phyloP scores from a whole-genome alignment of 2,113 vertebrate species.

The Turnix velox region DNA sequence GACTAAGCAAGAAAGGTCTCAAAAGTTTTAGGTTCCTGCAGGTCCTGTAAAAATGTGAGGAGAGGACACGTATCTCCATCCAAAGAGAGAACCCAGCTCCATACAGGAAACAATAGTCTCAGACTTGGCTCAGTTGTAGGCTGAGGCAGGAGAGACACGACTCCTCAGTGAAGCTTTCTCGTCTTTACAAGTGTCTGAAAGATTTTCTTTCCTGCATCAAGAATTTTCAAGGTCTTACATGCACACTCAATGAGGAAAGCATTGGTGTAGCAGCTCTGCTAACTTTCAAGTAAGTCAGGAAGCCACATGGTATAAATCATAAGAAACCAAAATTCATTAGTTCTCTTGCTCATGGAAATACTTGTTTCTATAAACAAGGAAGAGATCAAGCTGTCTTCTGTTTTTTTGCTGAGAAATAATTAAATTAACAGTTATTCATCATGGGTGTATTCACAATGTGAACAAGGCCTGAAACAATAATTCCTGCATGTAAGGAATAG shows the following conservation, averaged over 20 bases:
- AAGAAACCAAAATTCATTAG: background rate
- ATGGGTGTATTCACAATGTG: background rate
- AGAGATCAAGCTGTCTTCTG: background rate
- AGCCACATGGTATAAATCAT: background rate
- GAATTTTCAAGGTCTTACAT: background rate
- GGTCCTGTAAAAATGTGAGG: background rate
- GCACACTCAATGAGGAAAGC: background rate
- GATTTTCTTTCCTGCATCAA: background rate
- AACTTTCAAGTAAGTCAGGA: background rate
- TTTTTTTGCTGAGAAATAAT: conserved; percentile 18
- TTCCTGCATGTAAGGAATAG: background rate
- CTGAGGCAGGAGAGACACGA: rapidly evolving
- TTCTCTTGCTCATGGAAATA: background rate
- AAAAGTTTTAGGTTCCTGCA: background rate
- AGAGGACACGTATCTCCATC: too few relatives aligned
- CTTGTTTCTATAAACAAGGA: background rate
- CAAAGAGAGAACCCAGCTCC: background rate
- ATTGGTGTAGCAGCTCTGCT: background rate
- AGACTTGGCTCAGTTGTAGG: background rate
- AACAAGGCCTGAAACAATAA: background rate
- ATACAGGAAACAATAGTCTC: background rate
- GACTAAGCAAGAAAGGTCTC: background rate
- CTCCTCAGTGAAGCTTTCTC: background rate
- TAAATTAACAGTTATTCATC: conserved; percentile 21
- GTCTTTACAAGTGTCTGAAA: background rate